These are phyloP conservation scores for Abrostola tripartita DNA, from an alignment of 2,888 invertebrate species.

Conservation along the genomic window DNA sequence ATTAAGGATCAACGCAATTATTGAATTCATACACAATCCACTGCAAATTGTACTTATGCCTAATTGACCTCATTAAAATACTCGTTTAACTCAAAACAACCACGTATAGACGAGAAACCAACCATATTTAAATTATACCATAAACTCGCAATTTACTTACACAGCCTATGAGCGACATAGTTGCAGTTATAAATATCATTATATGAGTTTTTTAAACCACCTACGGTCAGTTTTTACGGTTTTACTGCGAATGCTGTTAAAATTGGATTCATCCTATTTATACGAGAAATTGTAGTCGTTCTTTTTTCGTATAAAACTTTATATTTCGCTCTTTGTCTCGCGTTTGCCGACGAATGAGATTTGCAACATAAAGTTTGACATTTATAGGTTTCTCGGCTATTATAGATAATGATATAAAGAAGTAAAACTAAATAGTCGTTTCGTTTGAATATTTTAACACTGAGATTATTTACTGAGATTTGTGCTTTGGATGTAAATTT, in stretches of 20 bases:
- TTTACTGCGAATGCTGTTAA: constrained; percentile 56
- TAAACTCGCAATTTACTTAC: constrained; percentile 54
- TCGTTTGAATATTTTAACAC: no score
- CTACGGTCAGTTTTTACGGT: constrained; percentile 46
- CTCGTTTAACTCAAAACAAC: constrained; percentile 19
- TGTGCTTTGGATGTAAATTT: not conserved
- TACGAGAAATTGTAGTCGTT: constrained; percentile 35
- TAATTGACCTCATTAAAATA: constrained; percentile 29
- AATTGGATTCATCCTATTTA: constrained; percentile 52
- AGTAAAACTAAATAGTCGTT: not conserved
- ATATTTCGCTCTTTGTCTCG: constrained; percentile 14
- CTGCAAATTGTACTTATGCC: no score
- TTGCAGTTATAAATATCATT: constrained; percentile 60
- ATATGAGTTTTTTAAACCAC: constrained; percentile 59
- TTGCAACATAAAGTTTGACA: not conserved
- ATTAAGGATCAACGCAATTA: no score
- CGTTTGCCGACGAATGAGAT: constrained; percentile 8
- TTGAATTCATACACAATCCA: no score
- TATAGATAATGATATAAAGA: not conserved
- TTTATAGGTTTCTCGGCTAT: constrained; percentile 8
- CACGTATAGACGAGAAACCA: constrained; percentile 33
- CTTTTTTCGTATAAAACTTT: constrained; percentile 41
- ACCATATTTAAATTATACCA: constrained; percentile 51
- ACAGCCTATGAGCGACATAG: constrained; percentile 56
- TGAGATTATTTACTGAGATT: not conserved